Percentiles rank a stretch among this genome's conserved stretches.
These are phyloP conservation scores for Donacobius atricapilla DNA, from an alignment of 2,113 vertebrate genomes.

Conservation along the genomic window DNA sequence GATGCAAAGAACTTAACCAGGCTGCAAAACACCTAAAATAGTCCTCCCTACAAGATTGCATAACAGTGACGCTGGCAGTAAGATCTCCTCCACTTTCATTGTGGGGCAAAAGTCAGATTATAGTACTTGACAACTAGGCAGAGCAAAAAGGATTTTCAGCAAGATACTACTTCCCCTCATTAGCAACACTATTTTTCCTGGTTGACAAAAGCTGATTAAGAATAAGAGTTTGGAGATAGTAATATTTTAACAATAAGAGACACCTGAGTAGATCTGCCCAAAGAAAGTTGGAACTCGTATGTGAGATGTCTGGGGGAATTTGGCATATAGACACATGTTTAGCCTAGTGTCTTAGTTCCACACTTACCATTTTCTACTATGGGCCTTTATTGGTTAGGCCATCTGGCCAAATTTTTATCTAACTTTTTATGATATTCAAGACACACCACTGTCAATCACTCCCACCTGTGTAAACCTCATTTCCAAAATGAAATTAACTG, in stretches of 20 bases:
- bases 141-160: background rate
- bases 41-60: background rate
- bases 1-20: background rate
- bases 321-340: background rate
- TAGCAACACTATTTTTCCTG: background rate
- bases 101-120: background rate
- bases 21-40: background rate
- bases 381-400: background rate
- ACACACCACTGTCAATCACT: background rate
- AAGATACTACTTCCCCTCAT: background rate
- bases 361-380: background rate
- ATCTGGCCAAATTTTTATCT: background rate
- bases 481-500: background rate
- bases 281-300: background rate
- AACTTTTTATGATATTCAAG: background rate
- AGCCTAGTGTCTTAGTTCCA: background rate
- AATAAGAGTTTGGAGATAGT: background rate
- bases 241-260: background rate
- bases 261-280: background rate
- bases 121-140: background rate
- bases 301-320: background rate
- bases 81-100: background rate
- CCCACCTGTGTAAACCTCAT: background rate
- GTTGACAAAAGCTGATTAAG: background rate
- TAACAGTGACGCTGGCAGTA: background rate